Evolutionary conservation across 2,113 vertebrate genomes (phyloP).

Genomic region (Callospermophilus lateralis): DNA sequence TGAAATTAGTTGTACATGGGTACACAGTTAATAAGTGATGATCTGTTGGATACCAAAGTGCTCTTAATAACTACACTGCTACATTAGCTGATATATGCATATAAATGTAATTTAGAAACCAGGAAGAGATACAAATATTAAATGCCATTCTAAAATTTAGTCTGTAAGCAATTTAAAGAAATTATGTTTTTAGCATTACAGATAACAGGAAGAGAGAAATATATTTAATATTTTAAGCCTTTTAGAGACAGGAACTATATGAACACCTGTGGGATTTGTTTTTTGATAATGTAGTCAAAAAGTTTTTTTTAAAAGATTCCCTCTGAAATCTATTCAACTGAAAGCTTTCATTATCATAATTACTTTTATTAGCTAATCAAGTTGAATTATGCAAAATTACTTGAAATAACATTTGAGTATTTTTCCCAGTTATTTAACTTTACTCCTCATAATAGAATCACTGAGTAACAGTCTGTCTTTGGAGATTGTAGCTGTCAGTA

Average conservation of each 20-base stretch:
- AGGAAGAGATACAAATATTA: neutral
- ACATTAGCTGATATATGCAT: neutral
- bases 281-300: conserved; percentile 36
- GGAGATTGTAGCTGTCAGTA: conserved; percentile 58
- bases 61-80: neutral
- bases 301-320: conserved; percentile 10
- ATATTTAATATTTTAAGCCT: conserved; percentile 23
- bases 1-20: conserved; percentile 30
- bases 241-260: neutral
- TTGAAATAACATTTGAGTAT: conserved; percentile 62
- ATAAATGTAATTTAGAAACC: neutral
- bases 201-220: conserved; percentile 18
- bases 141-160: conserved; percentile 40
- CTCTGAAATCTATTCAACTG: neutral
- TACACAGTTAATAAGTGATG: neutral
- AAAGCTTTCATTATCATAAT: conserved; percentile 60
- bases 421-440: conserved; percentile 60
- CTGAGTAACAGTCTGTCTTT: conserved; percentile 61
- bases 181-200: neutral
- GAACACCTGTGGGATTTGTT: conserved; percentile 11
- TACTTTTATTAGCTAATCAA: conserved; percentile 59
- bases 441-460: conserved; percentile 63
- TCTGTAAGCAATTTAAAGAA: conserved; percentile 27
- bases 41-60: conserved; percentile 33
- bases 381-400: conserved; percentile 59